These are phyloP conservation scores for Tangara arthus DNA, from an alignment of 2,797 vertebrate genomes.

Conservation along the genomic window DNA sequence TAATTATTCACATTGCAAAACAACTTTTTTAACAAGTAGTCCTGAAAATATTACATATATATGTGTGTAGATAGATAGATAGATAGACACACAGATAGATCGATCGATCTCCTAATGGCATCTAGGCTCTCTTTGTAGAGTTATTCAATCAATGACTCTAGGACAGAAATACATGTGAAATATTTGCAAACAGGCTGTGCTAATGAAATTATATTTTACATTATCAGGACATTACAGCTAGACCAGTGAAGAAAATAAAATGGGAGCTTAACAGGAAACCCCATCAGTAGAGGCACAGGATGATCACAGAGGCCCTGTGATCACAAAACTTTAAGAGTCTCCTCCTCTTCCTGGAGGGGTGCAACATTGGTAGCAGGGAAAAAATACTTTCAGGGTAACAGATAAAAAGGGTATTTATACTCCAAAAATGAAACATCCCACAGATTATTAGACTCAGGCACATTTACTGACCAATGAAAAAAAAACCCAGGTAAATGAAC, in stretches of 20 bases:
- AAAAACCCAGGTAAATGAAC: neutral
- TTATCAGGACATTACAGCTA: neutral
- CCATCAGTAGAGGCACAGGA: neutral
- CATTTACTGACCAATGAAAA: neutral
- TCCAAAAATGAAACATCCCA: neutral
- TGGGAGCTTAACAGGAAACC: accelerated
- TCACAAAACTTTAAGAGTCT: neutral
- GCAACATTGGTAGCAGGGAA: neutral
- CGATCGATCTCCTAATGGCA: neutral
- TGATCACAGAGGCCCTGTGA: neutral
- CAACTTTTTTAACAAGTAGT: neutral
- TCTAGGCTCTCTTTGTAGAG: neutral
- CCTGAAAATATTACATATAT: neutral
- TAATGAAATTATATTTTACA: neutral
- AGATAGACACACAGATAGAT: too few relatives aligned
- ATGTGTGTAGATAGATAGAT: too few relatives aligned
- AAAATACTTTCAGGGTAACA: neutral
- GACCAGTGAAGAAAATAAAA: neutral
- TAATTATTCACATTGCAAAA: neutral
- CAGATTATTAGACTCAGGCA: neutral
- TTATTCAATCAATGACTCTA: neutral
- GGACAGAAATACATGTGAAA: neutral
- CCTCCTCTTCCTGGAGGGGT: neutral
- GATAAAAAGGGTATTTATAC: neutral
- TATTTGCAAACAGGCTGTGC: neutral